Evolutionary conservation across 2,113 vertebrate species (phyloP).

Genomic region (Xiphophorus maculatus): DNA sequence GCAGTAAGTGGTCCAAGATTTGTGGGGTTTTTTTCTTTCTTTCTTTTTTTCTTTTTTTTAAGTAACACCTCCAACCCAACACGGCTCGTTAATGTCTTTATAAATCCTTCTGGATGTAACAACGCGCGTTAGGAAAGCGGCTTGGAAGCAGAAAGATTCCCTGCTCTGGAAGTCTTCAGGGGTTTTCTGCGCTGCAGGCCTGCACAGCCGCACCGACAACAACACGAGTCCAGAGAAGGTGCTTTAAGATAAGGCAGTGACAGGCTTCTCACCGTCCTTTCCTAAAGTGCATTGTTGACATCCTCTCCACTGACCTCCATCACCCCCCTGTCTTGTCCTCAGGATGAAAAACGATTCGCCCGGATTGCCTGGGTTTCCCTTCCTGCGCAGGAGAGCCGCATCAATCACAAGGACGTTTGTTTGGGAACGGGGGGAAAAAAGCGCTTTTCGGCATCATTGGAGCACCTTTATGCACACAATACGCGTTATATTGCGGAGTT

Average conservation of each 20-base stretch:
- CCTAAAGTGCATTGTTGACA: slow-evolving; percentile 67
- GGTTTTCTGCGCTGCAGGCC: background rate
- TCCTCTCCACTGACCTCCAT: slow-evolving; percentile 73
- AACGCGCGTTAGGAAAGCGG: background rate
- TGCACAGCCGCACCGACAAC: background rate
- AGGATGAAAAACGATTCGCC: slow-evolving; percentile 79
- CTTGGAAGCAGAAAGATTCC: background rate
- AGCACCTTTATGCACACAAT: background rate
- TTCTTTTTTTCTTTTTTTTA: too few species aligned
- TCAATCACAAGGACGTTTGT: slow-evolving; percentile 86
- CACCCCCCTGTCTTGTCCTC: slow-evolving; percentile 76
- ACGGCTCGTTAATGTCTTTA: background rate
- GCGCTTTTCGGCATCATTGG: background rate
- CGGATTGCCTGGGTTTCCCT: slow-evolving; percentile 76
- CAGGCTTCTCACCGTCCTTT: slow-evolving; percentile 28
- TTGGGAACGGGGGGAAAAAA: slow-evolving; percentile 57
- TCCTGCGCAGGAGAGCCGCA: slow-evolving; percentile 79
- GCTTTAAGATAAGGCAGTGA: slow-evolving; percentile 4
- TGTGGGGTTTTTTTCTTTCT: too few species aligned
- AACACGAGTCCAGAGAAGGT: background rate
- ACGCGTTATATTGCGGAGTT: too few species aligned
- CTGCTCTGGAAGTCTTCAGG: slow-evolving; percentile 18
- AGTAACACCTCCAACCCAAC: background rate
- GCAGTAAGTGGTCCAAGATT: background rate
- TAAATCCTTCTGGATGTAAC: background rate